Evolutionary conservation across 2,113 vertebrate species (phyloP), one percentile per base, ranked within the genome.

Genomic region (Platichthys flesus): DNA sequence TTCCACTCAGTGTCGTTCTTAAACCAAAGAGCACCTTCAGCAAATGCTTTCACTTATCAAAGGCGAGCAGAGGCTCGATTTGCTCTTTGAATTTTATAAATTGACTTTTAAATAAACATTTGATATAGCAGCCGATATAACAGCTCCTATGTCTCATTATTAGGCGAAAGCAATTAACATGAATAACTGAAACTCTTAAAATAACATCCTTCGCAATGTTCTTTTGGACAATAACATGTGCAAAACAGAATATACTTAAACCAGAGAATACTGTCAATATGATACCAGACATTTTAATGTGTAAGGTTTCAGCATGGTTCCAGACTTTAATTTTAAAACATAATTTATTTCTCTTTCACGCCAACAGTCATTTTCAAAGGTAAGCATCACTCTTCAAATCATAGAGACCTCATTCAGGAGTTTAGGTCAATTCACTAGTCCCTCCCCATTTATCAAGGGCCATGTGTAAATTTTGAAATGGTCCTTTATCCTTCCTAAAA

Each of bases 341-440:
- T 47, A 5, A 78, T 88, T 79, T 84, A 87, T 91, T 91, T 91
- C 88, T 89, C 78, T 90, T 91, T 90, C 86, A 91, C 78, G 81
- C 90, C 82, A 81, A 79, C 86, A 90, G 88, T 82, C 73, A 87
- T 87, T 91, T 91, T 90, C 71, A 85, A 87, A 91, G 90, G 88
- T 90, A 91, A 91, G 88, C 63, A 71, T 82, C 74, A 65, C 31
- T 83, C 63, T 88, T 81, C 52, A 78, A 82, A 73, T 67, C 71
- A 49, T 59, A 77, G 64, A 78, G 63, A 64, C 35, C 37, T 62
- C 37, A 62, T 40, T 59, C n/a, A 70, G 37, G 56, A 75, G 28
- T 51, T 47, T 47, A 47, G 12, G 4, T 51, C 1, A 51, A 6
- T 16, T 51, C 18, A 16, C 18, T 51, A 51, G 4, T 51, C 47